phyloP scores from a whole-genome alignment of 2,797 vertebrate genomes.

The Ceyx erithaca region DNA sequence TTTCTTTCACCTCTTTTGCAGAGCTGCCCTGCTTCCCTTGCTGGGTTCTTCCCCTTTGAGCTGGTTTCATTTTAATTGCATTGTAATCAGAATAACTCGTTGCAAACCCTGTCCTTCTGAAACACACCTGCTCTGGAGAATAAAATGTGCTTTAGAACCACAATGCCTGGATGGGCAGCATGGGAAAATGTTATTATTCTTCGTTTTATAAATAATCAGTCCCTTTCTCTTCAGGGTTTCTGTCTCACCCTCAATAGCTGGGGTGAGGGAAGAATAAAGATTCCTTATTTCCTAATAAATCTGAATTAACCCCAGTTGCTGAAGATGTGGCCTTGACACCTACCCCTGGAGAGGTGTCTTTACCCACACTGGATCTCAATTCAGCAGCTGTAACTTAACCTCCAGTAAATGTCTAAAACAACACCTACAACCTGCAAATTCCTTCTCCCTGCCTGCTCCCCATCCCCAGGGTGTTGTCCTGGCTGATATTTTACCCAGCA shows the following conservation, averaged over 20 bases:
- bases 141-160: background rate
- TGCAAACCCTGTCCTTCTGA: background rate
- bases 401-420: background rate
- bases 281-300: background rate
- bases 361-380: background rate
- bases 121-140: background rate
- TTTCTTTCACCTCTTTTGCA: background rate
- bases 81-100: background rate
- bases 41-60: background rate
- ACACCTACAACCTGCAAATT: background rate
- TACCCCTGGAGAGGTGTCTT: background rate
- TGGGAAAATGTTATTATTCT: background rate
- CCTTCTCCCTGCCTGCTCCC: accelerated
- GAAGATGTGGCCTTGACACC: background rate
- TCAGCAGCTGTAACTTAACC: background rate
- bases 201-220: background rate
- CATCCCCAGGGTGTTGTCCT: background rate
- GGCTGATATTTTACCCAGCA: background rate
- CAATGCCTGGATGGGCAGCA: background rate
- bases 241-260: background rate
- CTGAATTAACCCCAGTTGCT: background rate
- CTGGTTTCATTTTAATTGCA: background rate
- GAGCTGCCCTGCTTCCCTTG: background rate
- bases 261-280: background rate
- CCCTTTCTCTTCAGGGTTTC: background rate